These are phyloP conservation scores for Phalanger gymnotis DNA, from an alignment of 2,797 vertebrate species.

Conservation along the genomic window DNA sequence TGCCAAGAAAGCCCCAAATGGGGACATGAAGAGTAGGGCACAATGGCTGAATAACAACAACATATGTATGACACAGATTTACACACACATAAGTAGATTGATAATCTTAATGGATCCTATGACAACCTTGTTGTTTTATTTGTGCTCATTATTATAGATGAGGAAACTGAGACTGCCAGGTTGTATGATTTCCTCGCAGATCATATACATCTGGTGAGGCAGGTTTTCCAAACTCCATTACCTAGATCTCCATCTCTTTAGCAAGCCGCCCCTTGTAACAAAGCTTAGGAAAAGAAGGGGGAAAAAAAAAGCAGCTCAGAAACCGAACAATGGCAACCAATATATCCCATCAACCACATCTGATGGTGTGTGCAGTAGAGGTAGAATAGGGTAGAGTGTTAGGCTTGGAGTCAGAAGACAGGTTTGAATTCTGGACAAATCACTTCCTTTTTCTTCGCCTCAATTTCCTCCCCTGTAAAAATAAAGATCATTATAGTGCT, in stretches of 20 bases:
- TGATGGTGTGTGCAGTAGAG: background rate
- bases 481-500: background rate
- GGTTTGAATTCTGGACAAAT: background rate
- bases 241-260: background rate
- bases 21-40: too few relatives aligned
- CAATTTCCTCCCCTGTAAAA: background rate
- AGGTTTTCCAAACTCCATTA: background rate
- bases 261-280: background rate
- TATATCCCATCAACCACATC: background rate
- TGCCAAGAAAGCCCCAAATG: too few relatives aligned
- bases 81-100: background rate
- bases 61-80: background rate
- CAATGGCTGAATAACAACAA: too few relatives aligned
- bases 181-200: background rate
- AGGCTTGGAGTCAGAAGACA: background rate
- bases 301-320: background rate
- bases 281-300: background rate
- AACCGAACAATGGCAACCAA: background rate
- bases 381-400: background rate
- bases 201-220: background rate
- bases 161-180: background rate
- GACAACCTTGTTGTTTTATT: background rate
- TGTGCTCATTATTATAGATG: background rate
- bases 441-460: background rate
- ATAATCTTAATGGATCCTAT: background rate